Percentiles rank a stretch among this genome's conserved stretches.
These are phyloP conservation scores for Orchestia grillus DNA, from an alignment of 1,140 invertebrate species.

Conservation along the genomic window DNA sequence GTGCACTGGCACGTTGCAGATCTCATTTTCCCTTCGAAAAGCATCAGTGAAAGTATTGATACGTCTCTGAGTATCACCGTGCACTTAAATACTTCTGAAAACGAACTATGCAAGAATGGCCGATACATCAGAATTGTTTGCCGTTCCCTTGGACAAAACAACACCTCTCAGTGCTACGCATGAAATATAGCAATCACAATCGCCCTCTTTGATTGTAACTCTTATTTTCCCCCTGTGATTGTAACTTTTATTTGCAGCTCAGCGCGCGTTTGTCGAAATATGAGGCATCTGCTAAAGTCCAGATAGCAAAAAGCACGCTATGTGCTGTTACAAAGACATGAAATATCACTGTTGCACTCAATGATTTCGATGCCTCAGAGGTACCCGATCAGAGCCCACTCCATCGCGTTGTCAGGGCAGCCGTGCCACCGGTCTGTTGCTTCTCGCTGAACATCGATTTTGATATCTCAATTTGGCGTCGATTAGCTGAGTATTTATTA, in stretches of 20 bases:
- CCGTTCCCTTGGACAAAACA: neutral
- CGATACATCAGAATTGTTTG: neutral
- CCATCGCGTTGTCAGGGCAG: neutral
- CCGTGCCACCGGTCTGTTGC: neutral
- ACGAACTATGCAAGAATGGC: neutral
- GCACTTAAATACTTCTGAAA: neutral
- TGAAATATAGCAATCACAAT: neutral
- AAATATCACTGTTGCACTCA: neutral
- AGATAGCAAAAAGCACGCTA: neutral
- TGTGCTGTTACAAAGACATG: neutral
- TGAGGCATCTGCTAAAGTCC: neutral
- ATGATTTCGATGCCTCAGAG: neutral
- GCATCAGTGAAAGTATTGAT: neutral
- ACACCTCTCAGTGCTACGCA: neutral
- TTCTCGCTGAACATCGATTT: neutral
- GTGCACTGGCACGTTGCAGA: too few species aligned
- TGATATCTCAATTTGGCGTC: conserved; percentile 52
- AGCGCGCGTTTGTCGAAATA: neutral
- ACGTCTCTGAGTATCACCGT: neutral
- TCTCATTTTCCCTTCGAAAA: too few species aligned
- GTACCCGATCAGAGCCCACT: neutral
- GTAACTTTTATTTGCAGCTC: neutral
- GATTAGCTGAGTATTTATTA: conserved; percentile 50
- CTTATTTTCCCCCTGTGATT: neutral
- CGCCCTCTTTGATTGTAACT: neutral